Evolutionary conservation across 1,140 invertebrate genomes (phyloP).

Genomic region (Globodera rostochiensis): DNA sequence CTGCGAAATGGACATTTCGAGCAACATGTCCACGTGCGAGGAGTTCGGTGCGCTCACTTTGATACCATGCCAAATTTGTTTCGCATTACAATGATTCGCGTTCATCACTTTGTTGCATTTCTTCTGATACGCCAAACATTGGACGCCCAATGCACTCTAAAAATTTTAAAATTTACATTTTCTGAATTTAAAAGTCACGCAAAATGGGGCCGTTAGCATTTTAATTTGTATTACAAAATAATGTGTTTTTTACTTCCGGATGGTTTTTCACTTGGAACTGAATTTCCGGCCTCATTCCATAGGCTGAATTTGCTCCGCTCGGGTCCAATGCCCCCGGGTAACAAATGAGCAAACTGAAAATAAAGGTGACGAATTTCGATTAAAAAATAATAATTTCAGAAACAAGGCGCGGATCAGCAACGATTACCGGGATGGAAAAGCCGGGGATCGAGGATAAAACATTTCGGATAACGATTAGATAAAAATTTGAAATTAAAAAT

Average conservation of each 20-base stretch:
- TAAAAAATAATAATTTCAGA: background rate
- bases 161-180: background rate
- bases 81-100: background rate
- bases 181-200: background rate
- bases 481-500: too few species aligned
- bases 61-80: background rate
- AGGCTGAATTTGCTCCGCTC: background rate
- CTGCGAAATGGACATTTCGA: background rate
- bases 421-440: too few species aligned
- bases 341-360: background rate
- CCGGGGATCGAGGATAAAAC: too few species aligned
- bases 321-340: background rate
- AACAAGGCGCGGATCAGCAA: too few species aligned
- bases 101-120: background rate
- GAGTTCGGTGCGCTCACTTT: background rate
- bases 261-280: background rate
- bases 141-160: background rate
- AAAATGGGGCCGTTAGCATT: too few species aligned
- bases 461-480: too few species aligned
- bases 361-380: background rate
- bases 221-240: background rate
- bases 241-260: background rate
- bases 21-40: background rate
- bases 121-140: background rate
- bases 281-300: background rate